phyloP scores from a whole-genome alignment of 2,113 vertebrate species.

The Orientallactaga bullata region DNA sequence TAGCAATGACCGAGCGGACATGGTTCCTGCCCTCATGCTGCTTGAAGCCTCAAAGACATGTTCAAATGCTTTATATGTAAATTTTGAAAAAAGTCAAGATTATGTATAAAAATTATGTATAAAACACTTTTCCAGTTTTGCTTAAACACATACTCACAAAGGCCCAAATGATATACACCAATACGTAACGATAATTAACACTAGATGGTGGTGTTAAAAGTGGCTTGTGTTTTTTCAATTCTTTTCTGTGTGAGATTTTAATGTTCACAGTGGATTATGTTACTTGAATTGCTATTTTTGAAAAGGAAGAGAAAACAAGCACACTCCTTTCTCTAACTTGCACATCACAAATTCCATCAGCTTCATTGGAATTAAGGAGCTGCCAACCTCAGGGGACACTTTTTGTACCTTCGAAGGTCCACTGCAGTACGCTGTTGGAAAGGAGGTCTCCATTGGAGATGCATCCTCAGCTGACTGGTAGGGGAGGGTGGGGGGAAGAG shows the following conservation, averaged over 20 bases:
- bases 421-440: too few relatives aligned
- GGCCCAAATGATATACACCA: constrained; percentile 49
- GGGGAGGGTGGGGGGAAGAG: neutral
- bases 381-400: neutral
- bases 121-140: constrained; percentile 72
- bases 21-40: neutral
- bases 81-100: constrained; percentile 47
- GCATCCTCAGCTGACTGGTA: neutral
- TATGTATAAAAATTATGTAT: constrained; percentile 60
- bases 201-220: constrained; percentile 30
- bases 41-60: constrained; percentile 22
- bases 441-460: neutral
- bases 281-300: constrained; percentile 59
- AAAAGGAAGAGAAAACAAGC: constrained; percentile 64
- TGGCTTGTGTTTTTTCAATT: constrained; percentile 55
- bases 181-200: constrained; percentile 40
- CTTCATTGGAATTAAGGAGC: neutral
- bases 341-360: neutral
- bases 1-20: neutral
- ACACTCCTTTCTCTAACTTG: constrained; percentile 31
- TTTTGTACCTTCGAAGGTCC: neutral
- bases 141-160: constrained; percentile 74
- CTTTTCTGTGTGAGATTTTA: constrained; percentile 19
- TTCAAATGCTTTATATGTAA: constrained; percentile 60
- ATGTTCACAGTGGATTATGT: constrained; percentile 42